A percentile compares a stretch with the other conserved stretches of the same genome.
These are phyloP conservation scores for Glaucomys volans DNA, from an alignment of 2,113 vertebrate species.

Conservation along the genomic window DNA sequence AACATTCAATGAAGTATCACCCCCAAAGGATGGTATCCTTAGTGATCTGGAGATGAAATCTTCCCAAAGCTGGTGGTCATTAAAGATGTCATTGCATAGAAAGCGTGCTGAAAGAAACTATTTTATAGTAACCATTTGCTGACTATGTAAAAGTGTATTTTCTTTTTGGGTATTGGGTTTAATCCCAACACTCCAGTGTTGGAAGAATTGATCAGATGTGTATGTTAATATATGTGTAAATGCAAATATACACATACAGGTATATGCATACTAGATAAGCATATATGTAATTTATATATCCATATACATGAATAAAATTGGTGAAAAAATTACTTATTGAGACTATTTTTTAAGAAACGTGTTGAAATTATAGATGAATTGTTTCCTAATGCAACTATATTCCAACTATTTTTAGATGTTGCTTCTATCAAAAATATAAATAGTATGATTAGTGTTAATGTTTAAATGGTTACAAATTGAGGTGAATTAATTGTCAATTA, in stretches of 20 bases:
- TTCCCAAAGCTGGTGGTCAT: too few species aligned
- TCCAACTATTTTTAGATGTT: slow-evolving; percentile 48
- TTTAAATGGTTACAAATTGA: slow-evolving; percentile 43
- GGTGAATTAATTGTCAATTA: slow-evolving; percentile 37
- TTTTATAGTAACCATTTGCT: not conserved
- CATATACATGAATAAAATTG: not conserved
- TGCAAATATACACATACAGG: not conserved
- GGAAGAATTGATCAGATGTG: not conserved
- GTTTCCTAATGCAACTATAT: slow-evolving; percentile 22
- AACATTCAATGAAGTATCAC: not conserved
- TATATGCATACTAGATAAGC: not conserved
- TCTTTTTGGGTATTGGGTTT: too few species aligned
- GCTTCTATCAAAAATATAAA: not conserved
- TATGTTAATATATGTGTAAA: not conserved
- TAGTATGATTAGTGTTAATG: slow-evolving; percentile 26
- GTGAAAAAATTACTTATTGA: slow-evolving; percentile 10
- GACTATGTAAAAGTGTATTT: not conserved
- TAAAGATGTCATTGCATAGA: not conserved
- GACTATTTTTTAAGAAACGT: slow-evolving; percentile 1
- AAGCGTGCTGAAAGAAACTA: not conserved
- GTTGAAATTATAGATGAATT: slow-evolving; percentile 27
- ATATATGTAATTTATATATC: not conserved
- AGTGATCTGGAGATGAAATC: too few species aligned
- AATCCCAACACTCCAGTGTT: not conserved
- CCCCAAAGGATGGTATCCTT: too few species aligned